These are phyloP conservation scores for Prunella fulvescens DNA, from an alignment of 2,113 vertebrate genomes.

Conservation along the genomic window DNA sequence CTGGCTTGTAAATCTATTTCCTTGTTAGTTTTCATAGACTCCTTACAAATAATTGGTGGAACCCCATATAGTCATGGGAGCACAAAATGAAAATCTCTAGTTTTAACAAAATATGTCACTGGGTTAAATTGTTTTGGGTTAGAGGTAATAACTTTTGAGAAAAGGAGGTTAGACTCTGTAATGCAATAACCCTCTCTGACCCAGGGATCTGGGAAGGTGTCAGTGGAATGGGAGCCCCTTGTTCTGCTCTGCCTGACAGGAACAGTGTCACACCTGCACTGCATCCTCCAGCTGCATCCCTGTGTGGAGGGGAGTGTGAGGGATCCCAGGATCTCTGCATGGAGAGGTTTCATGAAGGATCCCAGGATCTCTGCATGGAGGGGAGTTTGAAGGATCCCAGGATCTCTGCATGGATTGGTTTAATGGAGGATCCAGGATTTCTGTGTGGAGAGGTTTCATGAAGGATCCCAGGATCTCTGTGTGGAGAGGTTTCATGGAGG, in stretches of 20 bases:
- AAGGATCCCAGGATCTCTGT: neutral
- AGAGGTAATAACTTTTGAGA: neutral
- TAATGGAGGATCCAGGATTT: neutral
- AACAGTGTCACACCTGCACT: neutral
- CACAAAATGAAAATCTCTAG: neutral
- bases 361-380: neutral
- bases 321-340: neutral
- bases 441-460: fast-evolving
- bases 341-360: neutral
- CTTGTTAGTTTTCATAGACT: neutral
- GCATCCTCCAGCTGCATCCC: neutral
- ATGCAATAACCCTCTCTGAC: neutral
- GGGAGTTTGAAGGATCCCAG: neutral
- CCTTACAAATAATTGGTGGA: neutral
- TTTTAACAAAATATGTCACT: neutral
- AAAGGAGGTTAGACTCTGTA: neutral
- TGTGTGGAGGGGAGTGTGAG: neutral
- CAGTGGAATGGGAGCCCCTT: neutral
- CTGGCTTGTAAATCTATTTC: neutral
- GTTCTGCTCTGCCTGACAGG: neutral
- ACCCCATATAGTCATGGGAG: neutral
- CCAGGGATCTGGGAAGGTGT: neutral
- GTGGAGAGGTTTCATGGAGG: neutral
- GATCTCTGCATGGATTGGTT: fast-evolving
- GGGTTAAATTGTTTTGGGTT: neutral